These are phyloP conservation scores for Pharmacophagus antenor DNA, from an alignment of 2,888 invertebrate genomes.

Conservation along the genomic window DNA sequence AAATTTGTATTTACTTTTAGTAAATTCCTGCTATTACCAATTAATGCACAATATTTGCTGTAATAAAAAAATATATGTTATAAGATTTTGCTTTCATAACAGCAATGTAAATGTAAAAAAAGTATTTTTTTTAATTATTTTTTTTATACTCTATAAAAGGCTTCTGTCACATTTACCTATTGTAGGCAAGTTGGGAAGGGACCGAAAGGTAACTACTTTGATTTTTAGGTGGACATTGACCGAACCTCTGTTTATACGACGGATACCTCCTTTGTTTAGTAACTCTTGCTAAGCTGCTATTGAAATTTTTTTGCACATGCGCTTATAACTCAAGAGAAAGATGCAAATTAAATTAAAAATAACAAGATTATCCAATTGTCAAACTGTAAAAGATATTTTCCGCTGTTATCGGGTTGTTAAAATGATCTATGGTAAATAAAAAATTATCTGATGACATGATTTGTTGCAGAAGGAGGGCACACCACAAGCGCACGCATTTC, in stretches of 20 bases:
- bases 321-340: not conserved
- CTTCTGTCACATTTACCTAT: conserved; percentile 46
- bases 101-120: no score
- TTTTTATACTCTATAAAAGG: conserved; percentile 35
- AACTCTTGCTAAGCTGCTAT: conserved; percentile 14
- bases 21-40: not conserved
- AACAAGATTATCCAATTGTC: not conserved
- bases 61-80: not conserved
- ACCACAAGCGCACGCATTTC: conserved; percentile 86
- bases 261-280: conserved; percentile 17
- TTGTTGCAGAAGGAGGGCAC: conserved; percentile 84
- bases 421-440: not conserved
- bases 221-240: conserved; percentile 37
- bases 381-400: not conserved
- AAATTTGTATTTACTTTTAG: not conserved
- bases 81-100: no score
- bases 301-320: conserved; percentile 6
- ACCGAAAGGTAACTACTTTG: conserved; percentile 54
- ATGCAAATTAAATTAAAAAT: not conserved
- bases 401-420: not conserved
- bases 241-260: conserved; percentile 22
- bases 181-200: conserved; percentile 49
- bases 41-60: not conserved
- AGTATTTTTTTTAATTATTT: no score
- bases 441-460: conserved; percentile 35